A percentile compares a stretch with the other conserved stretches of the same genome.
phyloP scores from a whole-genome alignment of 2,797 vertebrate species.

The Megaceryle alcyon region DNA sequence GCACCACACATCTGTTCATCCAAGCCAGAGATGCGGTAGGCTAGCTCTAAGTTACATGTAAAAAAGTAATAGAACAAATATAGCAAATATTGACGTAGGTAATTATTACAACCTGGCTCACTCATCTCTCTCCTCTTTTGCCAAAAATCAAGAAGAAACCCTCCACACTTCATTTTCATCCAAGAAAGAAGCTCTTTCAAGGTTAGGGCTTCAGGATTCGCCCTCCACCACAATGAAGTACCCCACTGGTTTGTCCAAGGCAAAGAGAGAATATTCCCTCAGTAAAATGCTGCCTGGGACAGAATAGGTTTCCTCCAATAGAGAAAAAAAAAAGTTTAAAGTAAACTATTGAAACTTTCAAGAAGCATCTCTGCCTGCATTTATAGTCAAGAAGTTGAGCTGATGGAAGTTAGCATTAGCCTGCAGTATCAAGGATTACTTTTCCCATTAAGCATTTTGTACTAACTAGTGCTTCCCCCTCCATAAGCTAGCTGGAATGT shows the following conservation, averaged over 20 bases:
- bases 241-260: not conserved
- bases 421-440: not conserved
- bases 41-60: not conserved
- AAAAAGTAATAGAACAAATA: not conserved
- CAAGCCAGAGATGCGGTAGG: not conserved
- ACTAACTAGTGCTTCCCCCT: not conserved
- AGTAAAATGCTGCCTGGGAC: not conserved
- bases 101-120: not conserved
- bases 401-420: not conserved
- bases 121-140: not conserved
- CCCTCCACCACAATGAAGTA: not conserved
- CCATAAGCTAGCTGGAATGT: not conserved
- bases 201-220: not conserved
- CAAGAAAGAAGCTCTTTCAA: not conserved
- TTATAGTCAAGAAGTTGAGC: not conserved
- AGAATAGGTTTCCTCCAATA: not conserved
- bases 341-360: not conserved
- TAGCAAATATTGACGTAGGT: not conserved
- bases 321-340: rapidly evolving
- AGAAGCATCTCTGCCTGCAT: not conserved
- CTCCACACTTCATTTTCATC: not conserved
- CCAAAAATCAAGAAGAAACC: not conserved
- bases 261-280: not conserved
- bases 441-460: not conserved
- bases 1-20: not conserved